These are phyloP conservation scores for Therioaphis trifolii DNA, from an alignment of 2,888 invertebrate genomes.

Conservation along the genomic window DNA sequence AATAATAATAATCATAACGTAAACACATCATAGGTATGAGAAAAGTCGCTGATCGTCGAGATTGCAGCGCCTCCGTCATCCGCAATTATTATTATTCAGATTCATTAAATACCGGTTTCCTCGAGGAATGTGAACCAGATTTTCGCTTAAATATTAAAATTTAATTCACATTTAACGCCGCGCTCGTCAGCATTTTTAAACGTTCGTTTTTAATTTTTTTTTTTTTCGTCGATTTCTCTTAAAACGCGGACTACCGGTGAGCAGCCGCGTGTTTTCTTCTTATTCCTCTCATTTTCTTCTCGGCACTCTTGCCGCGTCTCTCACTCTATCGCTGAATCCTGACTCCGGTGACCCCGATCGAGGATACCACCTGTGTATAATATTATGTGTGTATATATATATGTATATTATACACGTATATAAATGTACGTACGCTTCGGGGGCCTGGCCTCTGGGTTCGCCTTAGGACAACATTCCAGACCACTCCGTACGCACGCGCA, in stretches of 20 bases:
- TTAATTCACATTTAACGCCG: slow-evolving; percentile 41
- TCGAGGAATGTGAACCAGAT: slow-evolving; percentile 47
- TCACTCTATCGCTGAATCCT: slow-evolving; percentile 39
- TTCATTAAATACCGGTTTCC: slow-evolving; percentile 32
- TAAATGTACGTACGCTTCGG: slow-evolving; percentile 42
- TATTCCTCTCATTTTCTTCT: not conserved
- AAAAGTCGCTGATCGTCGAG: not conserved
- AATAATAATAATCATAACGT: not conserved
- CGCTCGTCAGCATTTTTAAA: not conserved
- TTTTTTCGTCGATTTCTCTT: slow-evolving; percentile 59
- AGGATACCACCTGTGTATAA: slow-evolving; percentile 52
- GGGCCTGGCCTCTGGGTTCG: slow-evolving; percentile 63
- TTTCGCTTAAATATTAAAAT: slow-evolving; percentile 52
- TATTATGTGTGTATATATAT: no score
- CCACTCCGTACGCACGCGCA: slow-evolving; percentile 44
- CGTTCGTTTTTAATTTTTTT: slow-evolving; percentile 11
- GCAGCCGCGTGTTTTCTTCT: slow-evolving; percentile 4
- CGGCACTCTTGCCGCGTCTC: not conserved
- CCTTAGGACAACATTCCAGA: slow-evolving; percentile 62
- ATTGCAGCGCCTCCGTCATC: slow-evolving; percentile 15
- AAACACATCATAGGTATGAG: not conserved
- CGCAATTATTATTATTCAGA: slow-evolving; percentile 42
- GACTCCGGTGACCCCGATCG: slow-evolving; percentile 62
- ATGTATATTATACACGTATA: no score
- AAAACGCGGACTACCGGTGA: slow-evolving; percentile 47